A percentile compares a stretch with the other conserved stretches of the same genome.
These are phyloP conservation scores for Zaprionus gabonicus DNA, from an alignment of 1,140 invertebrate genomes.

Conservation along the genomic window DNA sequence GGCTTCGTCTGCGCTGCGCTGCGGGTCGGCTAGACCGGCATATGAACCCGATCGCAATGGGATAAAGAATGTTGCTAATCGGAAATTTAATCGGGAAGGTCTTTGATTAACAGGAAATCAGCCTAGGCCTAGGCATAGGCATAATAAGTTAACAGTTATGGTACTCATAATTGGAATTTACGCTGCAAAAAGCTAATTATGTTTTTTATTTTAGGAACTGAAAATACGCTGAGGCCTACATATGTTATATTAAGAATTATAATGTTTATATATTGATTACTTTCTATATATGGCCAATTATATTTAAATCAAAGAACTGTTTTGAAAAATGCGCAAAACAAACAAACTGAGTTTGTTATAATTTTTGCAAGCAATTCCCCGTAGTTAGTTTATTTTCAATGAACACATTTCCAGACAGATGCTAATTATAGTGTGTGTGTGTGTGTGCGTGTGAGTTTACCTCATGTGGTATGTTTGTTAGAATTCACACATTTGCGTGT, in stretches of 20 bases:
- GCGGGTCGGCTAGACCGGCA: not conserved
- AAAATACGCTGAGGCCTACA: not conserved
- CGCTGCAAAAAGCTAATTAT: not conserved
- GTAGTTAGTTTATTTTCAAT: not conserved
- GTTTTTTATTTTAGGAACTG: not conserved
- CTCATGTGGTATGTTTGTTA: not conserved
- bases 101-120: not conserved
- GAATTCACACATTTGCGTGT: not conserved
- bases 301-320: too few species aligned
- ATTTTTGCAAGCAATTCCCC: not conserved
- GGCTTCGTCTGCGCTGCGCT: not conserved
- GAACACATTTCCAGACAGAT: constrained; percentile 1
- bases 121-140: not conserved
- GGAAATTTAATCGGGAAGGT: constrained; percentile 1
- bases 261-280: not conserved
- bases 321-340: not conserved
- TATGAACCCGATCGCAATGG: not conserved
- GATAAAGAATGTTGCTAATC: not conserved
- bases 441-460: not conserved
- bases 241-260: not conserved
- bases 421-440: not conserved
- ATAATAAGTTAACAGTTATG: not conserved
- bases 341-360: not conserved
- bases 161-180: not conserved
- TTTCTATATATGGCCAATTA: not conserved